Evolutionary conservation across 2,113 vertebrate species (phyloP).

Genomic region (Pholis gunnellus): DNA sequence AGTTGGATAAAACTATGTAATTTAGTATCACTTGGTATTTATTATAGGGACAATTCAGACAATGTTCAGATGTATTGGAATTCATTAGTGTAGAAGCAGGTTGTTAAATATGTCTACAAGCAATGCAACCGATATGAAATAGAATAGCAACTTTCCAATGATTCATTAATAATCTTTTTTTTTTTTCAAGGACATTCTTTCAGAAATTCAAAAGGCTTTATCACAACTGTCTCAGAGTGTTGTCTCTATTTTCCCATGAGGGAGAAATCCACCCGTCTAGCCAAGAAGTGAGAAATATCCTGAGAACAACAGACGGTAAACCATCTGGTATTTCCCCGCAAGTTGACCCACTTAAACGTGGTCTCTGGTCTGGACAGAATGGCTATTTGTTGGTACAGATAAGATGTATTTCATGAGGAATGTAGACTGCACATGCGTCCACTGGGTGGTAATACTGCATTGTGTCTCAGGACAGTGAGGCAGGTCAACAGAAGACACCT

Average conservation of each 20-base stretch:
- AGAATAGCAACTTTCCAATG: neutral
- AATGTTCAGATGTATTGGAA: neutral
- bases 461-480: neutral
- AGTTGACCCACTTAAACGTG: conserved; percentile 8
- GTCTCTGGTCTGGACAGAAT: conserved; percentile 11
- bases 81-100: neutral
- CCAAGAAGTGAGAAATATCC: conserved; percentile 18
- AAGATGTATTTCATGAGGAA: neutral
- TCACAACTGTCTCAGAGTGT: neutral
- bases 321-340: conserved; percentile 43
- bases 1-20: neutral
- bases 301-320: conserved; percentile 13
- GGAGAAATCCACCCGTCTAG: neutral
- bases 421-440: neutral
- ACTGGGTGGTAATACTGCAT: conserved; percentile 8
- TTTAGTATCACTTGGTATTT: neutral
- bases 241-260: neutral
- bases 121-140: neutral
- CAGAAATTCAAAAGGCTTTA: neutral
- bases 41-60: neutral
- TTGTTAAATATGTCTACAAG: neutral
- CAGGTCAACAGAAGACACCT: no score
- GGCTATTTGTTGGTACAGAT: conserved; percentile 2
- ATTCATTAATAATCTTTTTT: neutral
- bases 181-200: neutral